These are phyloP conservation scores for Drosophila murphyi DNA, from an alignment of 1,140 invertebrate species.

Conservation along the genomic window DNA sequence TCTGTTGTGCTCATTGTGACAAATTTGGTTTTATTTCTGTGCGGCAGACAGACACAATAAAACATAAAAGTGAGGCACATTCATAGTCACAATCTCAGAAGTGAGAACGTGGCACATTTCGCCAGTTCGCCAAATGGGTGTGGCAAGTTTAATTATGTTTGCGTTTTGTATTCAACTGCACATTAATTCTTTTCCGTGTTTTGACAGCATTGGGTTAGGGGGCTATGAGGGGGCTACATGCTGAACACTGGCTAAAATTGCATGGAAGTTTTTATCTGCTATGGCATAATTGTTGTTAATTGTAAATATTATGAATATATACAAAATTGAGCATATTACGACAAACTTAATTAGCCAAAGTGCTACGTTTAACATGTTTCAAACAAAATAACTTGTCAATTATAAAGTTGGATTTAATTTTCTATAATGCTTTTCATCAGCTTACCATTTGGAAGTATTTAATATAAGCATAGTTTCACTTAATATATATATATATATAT, in stretches of 20 bases:
- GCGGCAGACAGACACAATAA: slow-evolving; percentile 61
- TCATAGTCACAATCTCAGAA: slow-evolving; percentile 14
- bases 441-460: neutral
- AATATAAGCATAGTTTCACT: neutral
- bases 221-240: neutral
- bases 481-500: neutral
- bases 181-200: slow-evolving; percentile 68
- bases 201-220: slow-evolving; percentile 18
- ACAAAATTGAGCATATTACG: too few relatives aligned
- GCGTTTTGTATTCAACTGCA: slow-evolving; percentile 62
- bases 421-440: too few relatives aligned
- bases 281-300: neutral
- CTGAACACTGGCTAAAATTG: slow-evolving; percentile 32
- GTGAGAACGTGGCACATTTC: slow-evolving; percentile 21
- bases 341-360: too few relatives aligned
- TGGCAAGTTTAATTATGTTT: slow-evolving; percentile 81
- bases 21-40: slow-evolving; percentile 77
- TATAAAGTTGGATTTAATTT: too few relatives aligned
- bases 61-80: slow-evolving; percentile 45
- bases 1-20: slow-evolving; percentile 58
- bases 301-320: too few relatives aligned
- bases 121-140: slow-evolving; percentile 48
- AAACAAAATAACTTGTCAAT: too few relatives aligned
- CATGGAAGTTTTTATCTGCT: neutral
- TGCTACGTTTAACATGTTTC: too few relatives aligned